Conservation (phyloP, 2,113 vertebrate species). For the Tricholaema leucomelas region DNA sequence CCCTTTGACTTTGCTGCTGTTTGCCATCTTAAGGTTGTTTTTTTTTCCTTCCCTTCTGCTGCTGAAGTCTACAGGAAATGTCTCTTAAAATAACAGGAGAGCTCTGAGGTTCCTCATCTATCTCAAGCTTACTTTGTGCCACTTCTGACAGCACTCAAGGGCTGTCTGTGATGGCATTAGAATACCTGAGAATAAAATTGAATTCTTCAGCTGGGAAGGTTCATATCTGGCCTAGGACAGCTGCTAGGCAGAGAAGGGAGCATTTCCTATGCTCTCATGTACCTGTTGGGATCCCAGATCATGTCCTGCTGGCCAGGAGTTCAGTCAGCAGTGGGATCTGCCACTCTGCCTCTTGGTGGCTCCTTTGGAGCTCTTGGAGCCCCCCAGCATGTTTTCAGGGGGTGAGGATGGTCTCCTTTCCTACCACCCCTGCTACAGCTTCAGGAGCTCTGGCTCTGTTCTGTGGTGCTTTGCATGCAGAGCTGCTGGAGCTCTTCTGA, state of each 20-base stretch:
- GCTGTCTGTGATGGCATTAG: not conserved
- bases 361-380: not conserved
- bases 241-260: not conserved
- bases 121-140: not conserved
- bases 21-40: not conserved
- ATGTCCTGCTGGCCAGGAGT: not conserved
- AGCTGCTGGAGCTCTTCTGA: not conserved
- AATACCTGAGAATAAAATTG: not conserved
- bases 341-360: accelerated
- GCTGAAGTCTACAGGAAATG: not conserved
- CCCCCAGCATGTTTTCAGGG: not conserved
- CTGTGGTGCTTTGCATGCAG: not conserved
- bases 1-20: not conserved
- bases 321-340: not conserved
- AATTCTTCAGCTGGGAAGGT: not conserved
- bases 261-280: accelerated
- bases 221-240: not conserved
- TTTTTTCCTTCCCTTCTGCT: not conserved
- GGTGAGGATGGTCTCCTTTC: not conserved
- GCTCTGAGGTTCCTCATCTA: not conserved
- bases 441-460: not conserved
- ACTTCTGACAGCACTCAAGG: not conserved
- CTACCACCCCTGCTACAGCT: accelerated
- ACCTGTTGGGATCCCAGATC: accelerated
- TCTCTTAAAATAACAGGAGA: not conserved